Evolutionary conservation across 2,113 vertebrate species (phyloP).

Genomic region (Hippoglossus stenolepis): DNA sequence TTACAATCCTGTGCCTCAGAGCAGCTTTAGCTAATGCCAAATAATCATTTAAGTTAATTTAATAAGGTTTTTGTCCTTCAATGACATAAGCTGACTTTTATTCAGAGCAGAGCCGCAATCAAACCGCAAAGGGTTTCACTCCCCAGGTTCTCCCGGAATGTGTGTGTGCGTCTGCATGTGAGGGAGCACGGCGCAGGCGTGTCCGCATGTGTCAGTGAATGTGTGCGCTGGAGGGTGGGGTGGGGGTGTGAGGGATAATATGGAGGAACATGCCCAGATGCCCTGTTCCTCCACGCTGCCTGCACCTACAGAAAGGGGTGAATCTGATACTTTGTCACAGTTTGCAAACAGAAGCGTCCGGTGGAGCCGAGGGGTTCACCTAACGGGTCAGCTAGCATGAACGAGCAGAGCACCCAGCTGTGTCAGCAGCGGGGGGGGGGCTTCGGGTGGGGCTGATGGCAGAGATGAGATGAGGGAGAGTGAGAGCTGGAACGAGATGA

Average conservation of each 20-base stretch:
- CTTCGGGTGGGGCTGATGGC: conserved; percentile 3
- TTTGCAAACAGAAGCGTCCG: conserved; percentile 86
- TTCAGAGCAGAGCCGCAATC: conserved; percentile 15
- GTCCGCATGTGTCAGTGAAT: conserved; percentile 42
- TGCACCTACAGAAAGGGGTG: conserved; percentile 74
- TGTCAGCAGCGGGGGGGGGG: conserved; percentile 40
- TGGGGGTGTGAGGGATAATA: conserved; percentile 47
- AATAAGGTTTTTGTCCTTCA: conserved; percentile 70
- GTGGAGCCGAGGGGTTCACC: conserved; percentile 62
- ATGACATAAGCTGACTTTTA: conserved; percentile 47
- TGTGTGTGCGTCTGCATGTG: background rate
- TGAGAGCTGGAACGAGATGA: background rate
- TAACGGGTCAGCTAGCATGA: conserved; percentile 76
- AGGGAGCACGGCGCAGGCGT: conserved; percentile 5
- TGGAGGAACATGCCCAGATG: conserved; percentile 62
- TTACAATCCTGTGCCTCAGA: conserved; percentile 48
- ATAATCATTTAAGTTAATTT: conserved; percentile 61
- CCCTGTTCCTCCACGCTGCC: conserved; percentile 71
- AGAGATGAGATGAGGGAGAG: conserved; percentile 15
- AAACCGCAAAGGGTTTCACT: conserved; percentile 26
- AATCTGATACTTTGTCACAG: conserved; percentile 83
- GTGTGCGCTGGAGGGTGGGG: conserved; percentile 34
- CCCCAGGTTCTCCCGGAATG: background rate
- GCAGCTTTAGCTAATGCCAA: conserved; percentile 53
- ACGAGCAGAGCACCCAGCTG: conserved; percentile 45